Percentiles rank a stretch among this genome's conserved stretches.
Conservation (phyloP, 35 echinoderm and acorn worm genomes). For the Acanthaster planci region DNA sequence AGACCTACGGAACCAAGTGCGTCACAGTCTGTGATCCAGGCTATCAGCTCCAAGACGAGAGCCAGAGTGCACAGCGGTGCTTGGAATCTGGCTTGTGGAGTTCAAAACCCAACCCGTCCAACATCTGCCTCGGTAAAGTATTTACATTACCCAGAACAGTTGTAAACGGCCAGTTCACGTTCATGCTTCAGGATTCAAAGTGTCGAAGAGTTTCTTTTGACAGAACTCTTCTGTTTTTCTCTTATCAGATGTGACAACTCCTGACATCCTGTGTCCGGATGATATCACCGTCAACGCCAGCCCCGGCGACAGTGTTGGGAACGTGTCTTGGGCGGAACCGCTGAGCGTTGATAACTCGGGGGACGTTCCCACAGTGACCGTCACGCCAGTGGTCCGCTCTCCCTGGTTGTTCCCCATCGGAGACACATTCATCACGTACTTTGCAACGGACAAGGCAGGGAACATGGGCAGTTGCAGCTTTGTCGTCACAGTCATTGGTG, state of each 20-base stretch:
- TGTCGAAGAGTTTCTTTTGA: background rate
- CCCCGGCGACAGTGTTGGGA: constrained; percentile 30
- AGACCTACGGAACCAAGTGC: constrained; percentile 43
- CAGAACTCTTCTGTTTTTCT: background rate
- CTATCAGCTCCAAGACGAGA: constrained; percentile 38
- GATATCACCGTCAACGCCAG: constrained; percentile 36
- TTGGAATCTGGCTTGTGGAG: constrained; percentile 51
- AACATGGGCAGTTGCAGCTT: constrained; percentile 72
- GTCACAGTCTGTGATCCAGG: constrained; percentile 48
- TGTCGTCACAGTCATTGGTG: constrained; percentile 71
- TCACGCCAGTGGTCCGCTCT: constrained; percentile 52
- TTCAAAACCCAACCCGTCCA: background rate
- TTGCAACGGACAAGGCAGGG: constrained; percentile 56
- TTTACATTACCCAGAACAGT: background rate
- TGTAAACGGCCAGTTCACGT: background rate
- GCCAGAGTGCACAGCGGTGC: constrained; percentile 34
- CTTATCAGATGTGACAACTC: constrained; percentile 58
- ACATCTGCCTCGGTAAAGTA: constrained; percentile 56
- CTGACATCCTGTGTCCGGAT: constrained; percentile 58
- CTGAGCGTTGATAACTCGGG: constrained; percentile 51
- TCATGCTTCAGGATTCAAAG: background rate
- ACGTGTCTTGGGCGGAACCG: constrained; percentile 56
- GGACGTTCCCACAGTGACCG: constrained; percentile 42
- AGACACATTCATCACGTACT: constrained; percentile 55
- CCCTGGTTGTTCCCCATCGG: constrained; percentile 71